Percentiles rank a stretch among this genome's conserved stretches.
Conservation (phyloP, 37 sponge, comb jelly and placozoan genomes). For the Halichondria panicea region DNA sequence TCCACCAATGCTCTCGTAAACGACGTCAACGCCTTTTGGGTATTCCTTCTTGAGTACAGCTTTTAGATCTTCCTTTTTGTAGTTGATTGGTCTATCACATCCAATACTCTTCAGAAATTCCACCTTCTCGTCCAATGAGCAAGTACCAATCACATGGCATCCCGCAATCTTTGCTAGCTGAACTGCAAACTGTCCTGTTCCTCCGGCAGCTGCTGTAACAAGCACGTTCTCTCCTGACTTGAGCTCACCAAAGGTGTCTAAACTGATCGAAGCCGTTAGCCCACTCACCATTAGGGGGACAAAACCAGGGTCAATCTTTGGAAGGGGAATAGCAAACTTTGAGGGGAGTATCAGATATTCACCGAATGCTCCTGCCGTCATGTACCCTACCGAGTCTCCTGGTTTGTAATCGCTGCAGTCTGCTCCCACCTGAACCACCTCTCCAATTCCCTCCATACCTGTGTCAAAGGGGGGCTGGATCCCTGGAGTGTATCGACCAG, state of each 20-base stretch:
- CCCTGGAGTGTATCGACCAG: conserved; percentile 64
- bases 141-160: conserved; percentile 87
- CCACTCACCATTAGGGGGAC: conserved; percentile 67
- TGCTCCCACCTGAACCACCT: conserved; percentile 45
- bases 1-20: conserved; percentile 76
- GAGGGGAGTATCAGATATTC: conserved; percentile 59
- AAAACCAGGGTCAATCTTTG: conserved; percentile 42
- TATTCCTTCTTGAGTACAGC: conserved; percentile 61
- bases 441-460: conserved; percentile 69
- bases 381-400: conserved; percentile 54
- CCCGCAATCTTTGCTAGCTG: conserved; percentile 80
- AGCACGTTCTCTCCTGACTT: conserved; percentile 53
- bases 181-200: conserved; percentile 86
- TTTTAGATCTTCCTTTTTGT: conserved; percentile 66
- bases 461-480: conserved; percentile 61
- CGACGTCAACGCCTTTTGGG: conserved; percentile 66
- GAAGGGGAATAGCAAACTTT: conserved; percentile 41
- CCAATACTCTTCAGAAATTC: conserved; percentile 60
- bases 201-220: conserved; percentile 85
- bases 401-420: conserved; percentile 26
- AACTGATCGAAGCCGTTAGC: conserved; percentile 62
- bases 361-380: conserved; percentile 52
- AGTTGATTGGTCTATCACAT: conserved; percentile 82
- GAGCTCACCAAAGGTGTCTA: conserved; percentile 60
- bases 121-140: conserved; percentile 68